These are phyloP conservation scores for Euura lappo DNA, from an alignment of 1,140 invertebrate species.

Conservation along the genomic window DNA sequence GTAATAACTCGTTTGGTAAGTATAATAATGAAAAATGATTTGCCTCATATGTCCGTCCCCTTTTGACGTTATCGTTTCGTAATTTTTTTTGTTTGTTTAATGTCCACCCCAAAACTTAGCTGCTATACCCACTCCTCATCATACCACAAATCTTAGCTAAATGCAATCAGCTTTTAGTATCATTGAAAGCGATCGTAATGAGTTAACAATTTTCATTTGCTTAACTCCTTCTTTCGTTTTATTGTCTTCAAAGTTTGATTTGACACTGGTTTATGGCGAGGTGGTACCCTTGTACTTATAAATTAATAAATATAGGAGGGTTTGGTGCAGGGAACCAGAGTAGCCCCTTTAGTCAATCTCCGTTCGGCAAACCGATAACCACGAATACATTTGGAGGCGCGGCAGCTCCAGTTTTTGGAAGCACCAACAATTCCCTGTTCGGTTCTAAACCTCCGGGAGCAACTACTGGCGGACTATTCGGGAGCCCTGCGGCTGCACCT, in stretches of 20 bases:
- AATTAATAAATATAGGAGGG: conserved; percentile 29
- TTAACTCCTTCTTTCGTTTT: not conserved
- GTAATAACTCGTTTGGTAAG: conserved; percentile 46
- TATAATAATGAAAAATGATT: not conserved
- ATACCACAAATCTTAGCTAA: not conserved
- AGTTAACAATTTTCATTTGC: not conserved
- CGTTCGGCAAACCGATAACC: conserved; percentile 60
- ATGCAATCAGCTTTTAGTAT: conserved; percentile 11
- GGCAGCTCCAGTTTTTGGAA: conserved; percentile 58
- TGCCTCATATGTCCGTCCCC: too few species aligned
- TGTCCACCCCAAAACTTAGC: not conserved
- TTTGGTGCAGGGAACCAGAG: conserved; percentile 51
- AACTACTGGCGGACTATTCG: conserved; percentile 58
- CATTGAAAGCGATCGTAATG: not conserved
- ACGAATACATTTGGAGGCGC: conserved; percentile 57
- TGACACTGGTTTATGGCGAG: not conserved
- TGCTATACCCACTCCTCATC: not conserved
- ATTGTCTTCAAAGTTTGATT: not conserved
- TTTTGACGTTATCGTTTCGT: not conserved
- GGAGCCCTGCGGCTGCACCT: conserved; percentile 48
- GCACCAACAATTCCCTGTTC: conserved; percentile 62
- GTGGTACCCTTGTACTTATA: not conserved
- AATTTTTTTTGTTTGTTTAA: not conserved
- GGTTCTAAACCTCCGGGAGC: conserved; percentile 64
- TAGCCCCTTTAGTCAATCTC: conserved; percentile 59